Percentiles rank a stretch among this genome's conserved stretches.
phyloP scores from a whole-genome alignment of 1,140 invertebrate species.

The Drosophila chauvacae region DNA sequence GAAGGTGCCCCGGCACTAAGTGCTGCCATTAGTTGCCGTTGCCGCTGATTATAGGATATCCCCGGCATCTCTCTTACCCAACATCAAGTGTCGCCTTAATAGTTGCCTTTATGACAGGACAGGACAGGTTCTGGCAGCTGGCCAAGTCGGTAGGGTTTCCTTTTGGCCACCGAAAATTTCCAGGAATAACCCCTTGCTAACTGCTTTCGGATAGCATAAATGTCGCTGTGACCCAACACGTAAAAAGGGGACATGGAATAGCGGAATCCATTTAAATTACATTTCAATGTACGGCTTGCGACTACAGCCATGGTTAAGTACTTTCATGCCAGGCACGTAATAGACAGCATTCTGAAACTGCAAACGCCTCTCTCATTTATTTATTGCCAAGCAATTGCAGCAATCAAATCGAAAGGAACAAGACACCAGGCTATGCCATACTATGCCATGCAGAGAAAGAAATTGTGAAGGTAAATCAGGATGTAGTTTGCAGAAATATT shows the following conservation, averaged over 20 bases:
- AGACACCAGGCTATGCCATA: conserved; percentile 9
- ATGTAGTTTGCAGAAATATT: conserved; percentile 6
- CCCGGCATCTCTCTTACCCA: not conserved
- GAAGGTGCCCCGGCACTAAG: conserved; percentile 33
- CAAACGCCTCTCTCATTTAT: conserved; percentile 60
- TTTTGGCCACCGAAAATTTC: conserved; percentile 7
- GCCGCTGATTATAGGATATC: conserved; percentile 36
- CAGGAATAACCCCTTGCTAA: conserved; percentile 18
- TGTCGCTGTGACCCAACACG: conserved; percentile 38
- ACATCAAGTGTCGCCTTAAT: conserved; percentile 44
- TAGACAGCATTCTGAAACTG: conserved; percentile 43
- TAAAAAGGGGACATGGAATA: conserved; percentile 19
- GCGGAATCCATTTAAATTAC: conserved; percentile 50
- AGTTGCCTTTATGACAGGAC: conserved; percentile 44
- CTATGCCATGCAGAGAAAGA: conserved; percentile 21
- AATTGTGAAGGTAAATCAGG: not conserved
- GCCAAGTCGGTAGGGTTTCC: conserved; percentile 37
- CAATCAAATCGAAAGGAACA: conserved; percentile 61
- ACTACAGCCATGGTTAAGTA: conserved; percentile 19
- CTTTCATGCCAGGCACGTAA: conserved; percentile 57
- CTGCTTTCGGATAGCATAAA: conserved; percentile 43
- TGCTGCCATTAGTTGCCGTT: conserved; percentile 38
- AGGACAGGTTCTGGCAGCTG: conserved; percentile 11
- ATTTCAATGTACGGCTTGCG: conserved; percentile 39
- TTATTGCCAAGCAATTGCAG: conserved; percentile 68